These are phyloP conservation scores for Hemitrygon akajei DNA, from an alignment of 2,797 vertebrate species.

Conservation along the genomic window DNA sequence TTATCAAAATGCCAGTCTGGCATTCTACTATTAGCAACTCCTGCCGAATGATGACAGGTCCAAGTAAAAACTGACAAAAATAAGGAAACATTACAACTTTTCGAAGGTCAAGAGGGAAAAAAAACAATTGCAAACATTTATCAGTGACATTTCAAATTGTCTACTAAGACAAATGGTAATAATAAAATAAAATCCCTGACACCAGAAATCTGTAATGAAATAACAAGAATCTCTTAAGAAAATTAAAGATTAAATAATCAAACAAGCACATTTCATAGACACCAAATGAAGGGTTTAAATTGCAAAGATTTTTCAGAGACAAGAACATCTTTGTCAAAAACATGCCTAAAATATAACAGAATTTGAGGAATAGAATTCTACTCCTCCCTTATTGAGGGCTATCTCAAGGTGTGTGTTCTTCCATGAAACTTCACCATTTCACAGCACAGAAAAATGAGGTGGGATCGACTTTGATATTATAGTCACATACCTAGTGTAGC, in stretches of 20 bases:
- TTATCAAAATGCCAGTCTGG: slow-evolving; percentile 2
- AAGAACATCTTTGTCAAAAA: neutral
- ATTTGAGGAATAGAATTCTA: too few relatives aligned
- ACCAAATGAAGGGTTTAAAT: neutral
- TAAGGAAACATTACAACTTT: neutral
- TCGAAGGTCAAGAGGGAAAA: neutral
- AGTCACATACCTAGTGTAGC: too few relatives aligned
- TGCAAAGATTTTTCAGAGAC: slow-evolving; percentile 1
- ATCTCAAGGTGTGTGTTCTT: too few relatives aligned
- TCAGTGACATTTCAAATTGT: neutral
- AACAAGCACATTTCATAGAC: neutral
- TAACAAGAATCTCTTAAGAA: neutral
- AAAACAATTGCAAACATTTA: neutral
- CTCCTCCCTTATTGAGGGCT: too few relatives aligned
- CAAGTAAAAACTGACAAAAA: slow-evolving; percentile 3
- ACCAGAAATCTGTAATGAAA: neutral
- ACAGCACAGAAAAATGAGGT: too few relatives aligned
- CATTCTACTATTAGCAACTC: neutral
- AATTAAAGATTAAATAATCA: neutral
- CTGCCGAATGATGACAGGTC: neutral
- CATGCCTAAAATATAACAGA: too few relatives aligned
- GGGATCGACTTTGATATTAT: too few relatives aligned
- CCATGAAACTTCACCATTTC: too few relatives aligned
- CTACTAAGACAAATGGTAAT: neutral
- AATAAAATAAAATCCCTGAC: neutral